These are phyloP conservation scores for Rhinichthys osculus DNA, from an alignment of 2,797 vertebrate genomes.

Conservation along the genomic window DNA sequence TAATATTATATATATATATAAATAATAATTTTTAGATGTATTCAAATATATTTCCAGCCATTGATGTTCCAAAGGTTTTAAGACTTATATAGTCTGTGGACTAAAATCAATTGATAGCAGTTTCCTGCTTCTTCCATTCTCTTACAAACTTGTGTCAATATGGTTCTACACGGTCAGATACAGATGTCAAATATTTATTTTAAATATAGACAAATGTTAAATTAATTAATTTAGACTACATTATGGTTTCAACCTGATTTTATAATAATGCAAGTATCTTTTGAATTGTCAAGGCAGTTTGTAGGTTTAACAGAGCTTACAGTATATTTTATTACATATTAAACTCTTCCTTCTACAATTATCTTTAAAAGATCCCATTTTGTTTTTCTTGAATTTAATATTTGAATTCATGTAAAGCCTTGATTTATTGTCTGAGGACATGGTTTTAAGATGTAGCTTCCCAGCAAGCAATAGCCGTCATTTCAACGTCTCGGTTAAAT, in stretches of 20 bases:
- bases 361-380: background rate
- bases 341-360: background rate
- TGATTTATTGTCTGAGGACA: background rate
- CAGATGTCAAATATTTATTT: background rate
- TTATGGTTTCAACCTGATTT: background rate
- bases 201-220: background rate
- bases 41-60: background rate
- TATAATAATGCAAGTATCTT: background rate
- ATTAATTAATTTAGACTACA: background rate
- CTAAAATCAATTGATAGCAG: background rate
- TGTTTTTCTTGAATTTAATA: background rate
- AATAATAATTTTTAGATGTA: background rate
- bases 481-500: too few species aligned
- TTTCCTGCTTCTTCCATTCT: background rate
- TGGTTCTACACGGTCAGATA: background rate
- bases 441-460: background rate
- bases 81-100: background rate
- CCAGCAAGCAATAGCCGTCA: too few species aligned
- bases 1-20: too few species aligned
- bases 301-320: background rate
- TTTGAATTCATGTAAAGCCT: background rate
- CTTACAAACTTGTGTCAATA: background rate
- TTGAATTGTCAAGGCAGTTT: background rate
- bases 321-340: too few species aligned
- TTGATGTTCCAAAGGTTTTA: background rate